Evolutionary conservation across 2,888 invertebrate species (phyloP).

Genomic region (Tiliacea aurago): DNA sequence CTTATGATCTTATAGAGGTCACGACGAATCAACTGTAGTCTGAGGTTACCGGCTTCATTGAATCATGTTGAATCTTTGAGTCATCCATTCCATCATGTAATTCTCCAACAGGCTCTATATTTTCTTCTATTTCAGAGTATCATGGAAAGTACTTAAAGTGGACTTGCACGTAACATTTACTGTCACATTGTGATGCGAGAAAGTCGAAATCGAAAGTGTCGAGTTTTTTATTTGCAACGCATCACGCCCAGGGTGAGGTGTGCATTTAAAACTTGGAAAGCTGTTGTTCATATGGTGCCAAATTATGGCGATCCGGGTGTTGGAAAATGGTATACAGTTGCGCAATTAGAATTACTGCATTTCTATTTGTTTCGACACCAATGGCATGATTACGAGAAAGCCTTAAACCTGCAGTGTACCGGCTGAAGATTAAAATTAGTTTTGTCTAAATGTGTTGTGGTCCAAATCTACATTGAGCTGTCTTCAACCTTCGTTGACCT

Average conservation of each 20-base stretch:
- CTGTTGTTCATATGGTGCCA: conserved; percentile 43
- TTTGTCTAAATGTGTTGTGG: background rate
- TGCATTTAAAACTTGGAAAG: conserved; percentile 64
- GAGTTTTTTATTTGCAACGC: conserved; percentile 74
- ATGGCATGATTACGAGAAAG: background rate
- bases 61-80: conserved; percentile 3
- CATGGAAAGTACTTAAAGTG: conserved; percentile 29
- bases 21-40: conserved; percentile 25
- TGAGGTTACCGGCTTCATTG: conserved; percentile 3
- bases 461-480: conserved; percentile 11
- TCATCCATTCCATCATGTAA: background rate
- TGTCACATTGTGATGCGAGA: conserved; percentile 74
- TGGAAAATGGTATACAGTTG: conserved; percentile 26
- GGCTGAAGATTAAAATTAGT: background rate
- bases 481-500: conserved; percentile 3
- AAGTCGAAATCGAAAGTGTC: conserved; percentile 81
- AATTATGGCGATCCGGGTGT: conserved; percentile 43
- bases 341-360: conserved; percentile 29
- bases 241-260: conserved; percentile 65
- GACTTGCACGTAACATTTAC: conserved; percentile 75
- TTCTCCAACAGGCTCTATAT: background rate
- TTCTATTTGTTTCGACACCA: background rate
- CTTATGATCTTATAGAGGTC: conserved; percentile 46
- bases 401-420: background rate
- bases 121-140: conserved; percentile 18